These are phyloP conservation scores for Dermochelys coriacea DNA, from an alignment of 2,797 vertebrate species.

Conservation along the genomic window DNA sequence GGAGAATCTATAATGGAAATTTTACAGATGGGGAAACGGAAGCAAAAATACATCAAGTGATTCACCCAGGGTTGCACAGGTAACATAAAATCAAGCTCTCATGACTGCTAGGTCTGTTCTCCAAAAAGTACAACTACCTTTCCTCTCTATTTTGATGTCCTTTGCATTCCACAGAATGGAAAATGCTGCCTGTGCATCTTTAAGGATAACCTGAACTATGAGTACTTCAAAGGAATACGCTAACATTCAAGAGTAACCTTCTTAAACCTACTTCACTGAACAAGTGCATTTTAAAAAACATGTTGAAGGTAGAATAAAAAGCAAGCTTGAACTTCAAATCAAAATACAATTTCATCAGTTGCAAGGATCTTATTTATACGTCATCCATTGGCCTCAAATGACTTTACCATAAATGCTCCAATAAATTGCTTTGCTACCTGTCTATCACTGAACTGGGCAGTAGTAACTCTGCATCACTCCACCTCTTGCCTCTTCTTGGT, in stretches of 20 bases:
- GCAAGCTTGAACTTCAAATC: not conserved
- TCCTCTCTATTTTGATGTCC: not conserved
- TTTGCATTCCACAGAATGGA: not conserved
- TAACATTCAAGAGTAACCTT: constrained; percentile 4
- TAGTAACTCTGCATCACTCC: not conserved
- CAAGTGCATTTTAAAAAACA: not conserved
- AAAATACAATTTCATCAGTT: not conserved
- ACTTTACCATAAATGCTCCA: not conserved
- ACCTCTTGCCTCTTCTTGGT: not conserved
- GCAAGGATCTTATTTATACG: not conserved
- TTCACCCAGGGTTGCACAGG: not conserved
- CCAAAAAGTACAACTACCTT: not conserved
- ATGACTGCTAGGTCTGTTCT: not conserved
- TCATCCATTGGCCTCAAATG: not conserved
- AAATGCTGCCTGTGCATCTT: not conserved
- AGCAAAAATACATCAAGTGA: not conserved
- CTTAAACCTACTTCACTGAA: constrained; percentile 3
- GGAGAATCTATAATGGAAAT: not conserved
- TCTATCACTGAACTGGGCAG: not conserved
- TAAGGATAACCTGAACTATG: not conserved
- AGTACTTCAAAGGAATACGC: not conserved
- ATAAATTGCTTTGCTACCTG: not conserved
- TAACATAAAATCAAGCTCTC: constrained; percentile 16
- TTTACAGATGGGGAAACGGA: constrained; percentile 7
- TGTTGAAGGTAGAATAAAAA: not conserved